Base-by-base conservation (phyloP, 2,113 vertebrate species). In the Tachycineta bicolor region DNA sequence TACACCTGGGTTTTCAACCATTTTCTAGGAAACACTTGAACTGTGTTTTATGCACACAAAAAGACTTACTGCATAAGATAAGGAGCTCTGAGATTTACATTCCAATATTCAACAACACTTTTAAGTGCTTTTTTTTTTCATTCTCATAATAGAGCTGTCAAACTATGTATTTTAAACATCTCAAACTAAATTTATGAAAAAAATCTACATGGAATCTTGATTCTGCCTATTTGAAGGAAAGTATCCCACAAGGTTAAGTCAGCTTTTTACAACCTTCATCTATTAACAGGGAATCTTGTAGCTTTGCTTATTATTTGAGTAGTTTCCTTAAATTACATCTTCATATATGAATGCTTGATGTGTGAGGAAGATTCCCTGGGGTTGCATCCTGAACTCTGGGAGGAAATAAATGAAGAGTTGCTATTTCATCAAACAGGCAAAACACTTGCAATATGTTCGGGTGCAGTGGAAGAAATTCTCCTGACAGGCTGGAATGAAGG, bases 1-100 rank as follows among this genome's bases (percentile, higher is more conserved):
- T 96, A 97, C 29, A 50, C 77, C 97, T 81, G 96, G 97, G 97
- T 98, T 98, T 97, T 97, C 93, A 80, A 82, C 90, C 5, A 3
- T 97, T 98, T 98, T 96, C 80, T 89, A 94, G 95, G 97, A 97
- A 96, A 97, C 97, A 94, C 95, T 96, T 97, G 90, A 98, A 96
- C 96, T 96, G 91, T 94, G 92, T 97, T 98, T 98, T 97, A 96
- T 97, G 94, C 95, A 97, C 93, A 97, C 78, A 95, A 80, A 94
- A 97, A 90, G 94, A 97, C 88, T 98, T 94, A 86, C 75, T 97
- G 97, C 65, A 29, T 95, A 97, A 97, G 94, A 97, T 89, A 97
- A 97, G 94, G 82, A 95, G 93, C 90, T 97, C 85, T 92, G 95
- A 96, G 88, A 94, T 90, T 97, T 97, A 84, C 55, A 91, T 97